Percentiles rank a stretch among this genome's conserved stretches.
These are phyloP conservation scores for Mechanitis mazaeus DNA, from an alignment of 2,888 invertebrate species.

Conservation along the genomic window DNA sequence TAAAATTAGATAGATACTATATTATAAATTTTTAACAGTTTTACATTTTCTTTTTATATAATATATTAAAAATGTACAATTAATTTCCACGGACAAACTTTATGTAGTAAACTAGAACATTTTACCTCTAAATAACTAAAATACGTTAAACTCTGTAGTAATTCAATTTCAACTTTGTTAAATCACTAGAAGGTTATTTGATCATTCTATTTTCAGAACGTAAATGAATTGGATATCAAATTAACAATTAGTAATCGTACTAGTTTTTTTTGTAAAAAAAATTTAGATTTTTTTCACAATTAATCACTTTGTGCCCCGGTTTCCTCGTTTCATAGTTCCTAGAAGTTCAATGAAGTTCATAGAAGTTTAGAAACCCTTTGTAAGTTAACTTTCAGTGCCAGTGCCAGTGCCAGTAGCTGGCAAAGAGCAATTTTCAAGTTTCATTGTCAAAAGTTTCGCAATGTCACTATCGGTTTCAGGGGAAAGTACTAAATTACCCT, in stretches of 20 bases:
- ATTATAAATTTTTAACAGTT: no score
- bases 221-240: constrained; percentile 45
- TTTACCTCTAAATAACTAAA: no score
- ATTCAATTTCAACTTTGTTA: neutral
- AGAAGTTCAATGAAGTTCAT: no score
- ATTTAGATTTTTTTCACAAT: constrained; percentile 45
- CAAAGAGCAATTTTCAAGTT: constrained; percentile 3
- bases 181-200: neutral
- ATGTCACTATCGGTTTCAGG: constrained; percentile 11
- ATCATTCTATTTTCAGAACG: constrained; percentile 23
- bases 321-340: constrained; percentile 7
- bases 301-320: constrained; percentile 36
- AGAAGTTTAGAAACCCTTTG: no score
- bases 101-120: neutral
- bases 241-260: constrained; percentile 40
- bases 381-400: no score
- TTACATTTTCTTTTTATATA: no score
- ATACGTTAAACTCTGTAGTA: no score
- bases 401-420: no score
- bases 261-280: constrained; percentile 47
- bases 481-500: neutral
- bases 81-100: neutral
- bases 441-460: constrained; percentile 5
- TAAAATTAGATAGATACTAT: no score
- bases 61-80: no score